phyloP scores from a whole-genome alignment of 2,113 vertebrate species.

The Hippocampus comes region DNA sequence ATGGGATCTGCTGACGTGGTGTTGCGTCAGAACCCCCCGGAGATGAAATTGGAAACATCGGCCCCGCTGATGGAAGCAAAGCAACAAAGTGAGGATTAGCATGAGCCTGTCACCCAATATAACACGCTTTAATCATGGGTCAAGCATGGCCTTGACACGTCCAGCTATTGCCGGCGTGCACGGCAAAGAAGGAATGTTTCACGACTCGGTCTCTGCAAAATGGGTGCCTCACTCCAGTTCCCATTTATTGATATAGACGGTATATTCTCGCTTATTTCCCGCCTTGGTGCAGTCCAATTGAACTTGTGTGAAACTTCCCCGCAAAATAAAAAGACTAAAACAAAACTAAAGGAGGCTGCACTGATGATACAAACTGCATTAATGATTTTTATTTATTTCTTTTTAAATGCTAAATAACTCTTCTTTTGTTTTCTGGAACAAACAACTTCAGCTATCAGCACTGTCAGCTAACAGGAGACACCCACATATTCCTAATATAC shows the following conservation, averaged over 20 bases:
- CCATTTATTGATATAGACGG: too few relatives aligned
- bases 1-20: background rate
- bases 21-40: background rate
- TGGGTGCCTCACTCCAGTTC: background rate
- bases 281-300: background rate
- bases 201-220: background rate
- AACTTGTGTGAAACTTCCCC: background rate
- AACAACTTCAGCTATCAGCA: too few relatives aligned
- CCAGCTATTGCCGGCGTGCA: background rate
- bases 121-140: slow-evolving; percentile 8
- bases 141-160: background rate
- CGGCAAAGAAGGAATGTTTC: background rate
- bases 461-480: too few relatives aligned
- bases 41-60: slow-evolving; percentile 3
- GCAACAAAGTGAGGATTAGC: slow-evolving; percentile 11
- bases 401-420: too few relatives aligned
- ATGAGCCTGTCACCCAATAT: slow-evolving; percentile 2
- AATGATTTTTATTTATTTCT: too few relatives aligned
- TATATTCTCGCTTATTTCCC: background rate
- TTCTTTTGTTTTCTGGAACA: too few relatives aligned
- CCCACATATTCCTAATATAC: too few relatives aligned
- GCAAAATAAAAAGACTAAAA: background rate
- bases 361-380: too few relatives aligned
- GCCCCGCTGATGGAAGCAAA: background rate
- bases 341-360: background rate